phyloP scores from a whole-genome alignment of 2,888 invertebrate species.

The Volucella inanis region DNA sequence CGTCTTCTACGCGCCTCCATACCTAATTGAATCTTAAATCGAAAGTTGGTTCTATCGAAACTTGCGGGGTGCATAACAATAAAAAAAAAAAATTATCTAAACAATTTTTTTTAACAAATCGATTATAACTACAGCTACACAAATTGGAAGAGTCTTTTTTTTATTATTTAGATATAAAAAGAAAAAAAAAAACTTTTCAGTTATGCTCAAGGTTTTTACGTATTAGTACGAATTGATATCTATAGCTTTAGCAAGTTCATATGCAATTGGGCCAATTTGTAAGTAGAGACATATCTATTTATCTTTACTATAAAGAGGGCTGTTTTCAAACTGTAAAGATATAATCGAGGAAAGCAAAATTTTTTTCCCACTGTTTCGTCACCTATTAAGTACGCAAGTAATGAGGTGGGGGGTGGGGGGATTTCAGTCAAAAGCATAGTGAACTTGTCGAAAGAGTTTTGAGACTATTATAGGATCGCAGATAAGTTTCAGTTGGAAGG shows the following conservation, averaged over 20 bases:
- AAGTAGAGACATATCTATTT: background rate
- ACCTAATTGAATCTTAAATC: constrained; percentile 43
- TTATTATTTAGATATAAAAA: background rate
- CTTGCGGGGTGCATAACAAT: constrained; percentile 3
- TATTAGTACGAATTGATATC: constrained; percentile 6
- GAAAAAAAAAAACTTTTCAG: background rate
- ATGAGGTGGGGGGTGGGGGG: too few species aligned
- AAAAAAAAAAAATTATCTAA: constrained; percentile 61
- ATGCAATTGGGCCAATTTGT: constrained; percentile 12
- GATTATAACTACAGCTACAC: constrained; percentile 14
- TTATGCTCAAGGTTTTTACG: constrained; percentile 1
- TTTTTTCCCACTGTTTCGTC: constrained; percentile 19
- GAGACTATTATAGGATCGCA: too few species aligned
- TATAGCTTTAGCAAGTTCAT: constrained; percentile 20
- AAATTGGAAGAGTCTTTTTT: constrained; percentile 35
- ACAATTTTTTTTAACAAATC: constrained; percentile 9
- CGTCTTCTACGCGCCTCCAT: constrained; percentile 39
- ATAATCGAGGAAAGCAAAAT: constrained; percentile 20
- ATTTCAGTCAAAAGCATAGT: background rate
- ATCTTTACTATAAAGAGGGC: constrained; percentile 54
- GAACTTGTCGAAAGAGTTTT: background rate
- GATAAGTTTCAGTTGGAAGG: too few species aligned
- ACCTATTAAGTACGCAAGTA: constrained; percentile 29
- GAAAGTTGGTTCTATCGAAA: constrained; percentile 14
- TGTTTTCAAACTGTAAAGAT: constrained; percentile 56